Evolutionary conservation across 2,888 invertebrate genomes (phyloP).

Genomic region (Portevinia maculata): DNA sequence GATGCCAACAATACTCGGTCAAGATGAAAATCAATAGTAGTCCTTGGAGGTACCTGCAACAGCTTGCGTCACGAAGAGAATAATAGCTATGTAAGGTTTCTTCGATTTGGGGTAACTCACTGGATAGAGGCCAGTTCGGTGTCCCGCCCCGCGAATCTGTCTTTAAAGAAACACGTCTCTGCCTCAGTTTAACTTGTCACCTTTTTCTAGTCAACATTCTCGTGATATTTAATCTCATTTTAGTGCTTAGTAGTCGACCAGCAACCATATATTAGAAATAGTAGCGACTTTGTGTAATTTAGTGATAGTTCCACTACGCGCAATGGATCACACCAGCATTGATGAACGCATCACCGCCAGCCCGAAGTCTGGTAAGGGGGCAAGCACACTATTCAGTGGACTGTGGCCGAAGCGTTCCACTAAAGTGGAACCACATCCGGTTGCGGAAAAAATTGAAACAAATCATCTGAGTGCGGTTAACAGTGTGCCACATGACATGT

Average conservation of each 20-base stretch:
- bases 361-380: slow-evolving; percentile 78
- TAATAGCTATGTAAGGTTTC: slow-evolving; percentile 57
- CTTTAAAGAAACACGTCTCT: slow-evolving; percentile 28
- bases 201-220: slow-evolving; percentile 69
- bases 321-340: slow-evolving; percentile 77
- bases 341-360: slow-evolving; percentile 80
- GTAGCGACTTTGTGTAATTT: slow-evolving; percentile 18
- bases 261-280: slow-evolving; percentile 2
- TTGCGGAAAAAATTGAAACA: slow-evolving; percentile 67
- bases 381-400: slow-evolving; percentile 78
- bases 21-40: slow-evolving; percentile 65
- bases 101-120: slow-evolving; percentile 71
- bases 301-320: slow-evolving; percentile 23
- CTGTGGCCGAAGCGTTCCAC: slow-evolving; percentile 81
- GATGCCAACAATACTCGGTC: slow-evolving; percentile 21
- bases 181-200: slow-evolving; percentile 31
- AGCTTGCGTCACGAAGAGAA: slow-evolving; percentile 24
- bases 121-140: slow-evolving; percentile 39
- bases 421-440: slow-evolving; percentile 82
- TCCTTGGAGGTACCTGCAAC: slow-evolving; percentile 20
- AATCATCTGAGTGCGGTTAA: slow-evolving; percentile 29
- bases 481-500: slow-evolving; percentile 77
- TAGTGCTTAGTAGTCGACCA: slow-evolving; percentile 46
- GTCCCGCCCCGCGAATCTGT: slow-evolving; percentile 5
- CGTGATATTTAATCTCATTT: slow-evolving; percentile 72